phyloP scores from a whole-genome alignment of 2,888 invertebrate species.

The Drosophila bunnanda region DNA sequence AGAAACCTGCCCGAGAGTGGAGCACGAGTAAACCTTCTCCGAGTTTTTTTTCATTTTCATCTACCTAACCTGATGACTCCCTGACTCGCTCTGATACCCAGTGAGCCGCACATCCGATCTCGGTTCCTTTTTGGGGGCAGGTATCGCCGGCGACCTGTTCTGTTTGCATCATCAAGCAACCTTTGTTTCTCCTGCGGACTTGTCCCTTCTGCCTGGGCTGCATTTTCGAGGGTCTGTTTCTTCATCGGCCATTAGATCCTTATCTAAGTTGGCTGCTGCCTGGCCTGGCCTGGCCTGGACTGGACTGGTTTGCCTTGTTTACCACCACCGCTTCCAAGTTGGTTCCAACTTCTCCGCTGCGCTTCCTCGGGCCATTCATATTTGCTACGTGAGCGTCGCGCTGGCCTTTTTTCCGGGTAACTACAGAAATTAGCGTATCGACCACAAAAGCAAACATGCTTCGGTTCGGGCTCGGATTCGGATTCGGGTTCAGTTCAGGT shows the following conservation, averaged over 20 bases:
- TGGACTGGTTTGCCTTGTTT: conserved; percentile 63
- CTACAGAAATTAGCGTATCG: conserved; percentile 77
- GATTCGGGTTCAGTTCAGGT: conserved; percentile 18
- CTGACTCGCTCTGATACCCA: conserved; percentile 34
- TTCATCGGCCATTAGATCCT: conserved; percentile 63
- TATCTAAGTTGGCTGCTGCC: conserved; percentile 64
- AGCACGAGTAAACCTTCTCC: background rate
- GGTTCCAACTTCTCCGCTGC: conserved; percentile 2
- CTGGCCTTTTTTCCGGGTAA: conserved; percentile 62
- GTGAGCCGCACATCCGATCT: conserved; percentile 71
- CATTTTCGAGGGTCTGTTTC: conserved; percentile 40
- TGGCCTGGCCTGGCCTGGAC: conserved; percentile 8
- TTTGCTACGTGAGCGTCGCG: conserved; percentile 64
- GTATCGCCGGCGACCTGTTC: conserved; percentile 36
- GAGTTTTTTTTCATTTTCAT: conserved; percentile 3
- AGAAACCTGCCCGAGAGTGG: conserved; percentile 35
- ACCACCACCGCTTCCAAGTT: conserved; percentile 14
- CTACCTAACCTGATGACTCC: conserved; percentile 55
- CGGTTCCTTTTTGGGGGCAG: conserved; percentile 27
- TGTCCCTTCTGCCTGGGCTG: conserved; percentile 39
- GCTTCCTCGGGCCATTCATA: conserved; percentile 61
- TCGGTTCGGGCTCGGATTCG: conserved; percentile 43
- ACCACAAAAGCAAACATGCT: conserved; percentile 72
- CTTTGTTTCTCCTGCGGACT: conserved; percentile 14
- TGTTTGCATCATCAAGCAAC: conserved; percentile 17